Percentiles rank a stretch among this genome's conserved stretches.
These are phyloP conservation scores for Sebastiscus albofasciatus DNA, from an alignment of 2,797 vertebrate genomes.

Conservation along the genomic window DNA sequence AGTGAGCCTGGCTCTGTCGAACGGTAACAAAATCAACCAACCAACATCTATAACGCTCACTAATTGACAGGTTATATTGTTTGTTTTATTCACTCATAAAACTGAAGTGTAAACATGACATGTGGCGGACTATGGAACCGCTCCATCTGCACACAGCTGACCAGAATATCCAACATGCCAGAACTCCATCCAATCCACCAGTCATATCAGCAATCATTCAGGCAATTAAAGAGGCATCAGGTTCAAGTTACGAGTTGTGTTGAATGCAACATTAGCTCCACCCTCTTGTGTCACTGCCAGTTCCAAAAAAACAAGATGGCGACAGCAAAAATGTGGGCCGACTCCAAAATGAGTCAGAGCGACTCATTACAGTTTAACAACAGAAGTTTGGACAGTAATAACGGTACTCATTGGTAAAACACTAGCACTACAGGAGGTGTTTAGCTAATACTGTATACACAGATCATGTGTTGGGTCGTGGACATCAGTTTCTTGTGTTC, in stretches of 20 bases:
- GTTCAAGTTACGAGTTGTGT: too few relatives aligned
- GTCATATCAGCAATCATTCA: background rate
- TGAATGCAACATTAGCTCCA: too few relatives aligned
- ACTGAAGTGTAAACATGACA: background rate
- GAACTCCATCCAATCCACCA: background rate
- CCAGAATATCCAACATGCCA: background rate
- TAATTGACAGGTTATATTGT: background rate
- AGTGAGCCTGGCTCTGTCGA: background rate
- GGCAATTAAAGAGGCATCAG: background rate
- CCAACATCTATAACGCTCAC: background rate
- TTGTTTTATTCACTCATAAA: background rate
- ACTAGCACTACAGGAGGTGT: background rate
- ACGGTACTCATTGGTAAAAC: background rate
- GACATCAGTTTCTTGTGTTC: background rate
- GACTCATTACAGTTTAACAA: too few relatives aligned
- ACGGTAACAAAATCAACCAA: background rate
- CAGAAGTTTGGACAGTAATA: background rate
- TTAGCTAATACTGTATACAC: background rate
- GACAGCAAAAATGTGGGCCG: too few relatives aligned
- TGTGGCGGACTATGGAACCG: background rate
- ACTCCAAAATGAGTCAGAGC: too few relatives aligned
- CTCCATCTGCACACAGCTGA: background rate
- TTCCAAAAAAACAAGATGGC: too few relatives aligned
- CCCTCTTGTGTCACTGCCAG: too few relatives aligned
- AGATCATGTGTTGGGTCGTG: background rate